A percentile compares a stretch with the other conserved stretches of the same genome.
phyloP scores from a whole-genome alignment of 2,797 vertebrate genomes.

The Paguma larvata region DNA sequence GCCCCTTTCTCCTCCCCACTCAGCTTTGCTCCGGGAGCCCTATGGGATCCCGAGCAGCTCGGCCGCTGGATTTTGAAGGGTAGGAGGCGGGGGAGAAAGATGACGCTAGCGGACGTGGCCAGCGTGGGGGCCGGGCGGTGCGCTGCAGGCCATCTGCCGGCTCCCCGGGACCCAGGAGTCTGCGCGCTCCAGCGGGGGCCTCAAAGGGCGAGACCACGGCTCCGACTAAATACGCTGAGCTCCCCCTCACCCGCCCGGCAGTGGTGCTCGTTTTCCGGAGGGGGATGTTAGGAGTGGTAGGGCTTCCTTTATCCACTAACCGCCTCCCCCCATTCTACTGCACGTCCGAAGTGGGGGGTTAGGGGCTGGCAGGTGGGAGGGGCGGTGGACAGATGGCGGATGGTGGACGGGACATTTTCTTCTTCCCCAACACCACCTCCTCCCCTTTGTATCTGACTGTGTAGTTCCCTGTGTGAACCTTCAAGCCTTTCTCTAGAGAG shows the following conservation, averaged over 20 bases:
- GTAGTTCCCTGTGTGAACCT: conserved; percentile 48
- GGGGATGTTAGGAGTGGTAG: not conserved
- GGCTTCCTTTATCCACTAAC: not conserved
- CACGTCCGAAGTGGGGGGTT: not conserved
- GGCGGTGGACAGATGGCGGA: conserved; percentile 77
- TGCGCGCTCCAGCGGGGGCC: not conserved
- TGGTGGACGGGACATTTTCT: conserved; percentile 52
- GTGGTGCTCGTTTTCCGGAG: not conserved
- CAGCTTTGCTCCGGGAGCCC: not conserved
- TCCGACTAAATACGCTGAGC: not conserved
- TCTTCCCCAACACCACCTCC: conserved; percentile 22
- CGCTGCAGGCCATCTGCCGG: conserved; percentile 84
- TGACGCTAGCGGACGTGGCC: conserved; percentile 70
- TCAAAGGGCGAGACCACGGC: not conserved
- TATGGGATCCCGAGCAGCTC: not conserved
- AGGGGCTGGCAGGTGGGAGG: conserved; percentile 70
- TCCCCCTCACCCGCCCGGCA: not conserved
- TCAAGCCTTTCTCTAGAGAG: conserved; percentile 64
- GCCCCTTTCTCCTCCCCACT: conserved; percentile 54
- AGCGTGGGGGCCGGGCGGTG: not conserved
- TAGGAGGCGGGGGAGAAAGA: conserved; percentile 51
- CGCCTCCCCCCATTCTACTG: not conserved
- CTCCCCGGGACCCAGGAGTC: conserved; percentile 45
- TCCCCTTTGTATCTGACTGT: conserved; percentile 48
- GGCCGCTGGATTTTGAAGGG: conserved; percentile 32